Conservation (phyloP, 2,888 invertebrate species). For the Axea sp. region DNA sequence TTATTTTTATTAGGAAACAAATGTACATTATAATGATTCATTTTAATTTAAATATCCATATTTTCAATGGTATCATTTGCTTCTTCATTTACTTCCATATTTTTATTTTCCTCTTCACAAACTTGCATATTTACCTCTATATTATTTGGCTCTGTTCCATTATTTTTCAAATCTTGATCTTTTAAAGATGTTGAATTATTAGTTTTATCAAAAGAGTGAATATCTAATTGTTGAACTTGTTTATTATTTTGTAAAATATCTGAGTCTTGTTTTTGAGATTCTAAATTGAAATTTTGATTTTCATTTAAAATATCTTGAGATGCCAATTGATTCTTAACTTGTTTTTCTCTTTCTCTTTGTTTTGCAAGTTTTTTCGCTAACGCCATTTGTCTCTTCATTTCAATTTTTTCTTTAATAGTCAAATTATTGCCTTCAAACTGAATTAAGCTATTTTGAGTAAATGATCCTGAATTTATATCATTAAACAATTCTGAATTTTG, state of each 20-base stretch:
- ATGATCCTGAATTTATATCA: neutral
- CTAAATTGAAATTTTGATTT: neutral
- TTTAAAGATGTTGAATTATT: too few relatives aligned
- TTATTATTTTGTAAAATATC: neutral
- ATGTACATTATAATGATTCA: constrained; percentile 14
- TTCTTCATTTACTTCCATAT: constrained; percentile 18
- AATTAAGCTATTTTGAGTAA: neutral
- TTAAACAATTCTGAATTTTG: neutral
- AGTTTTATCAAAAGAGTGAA: too few relatives aligned
- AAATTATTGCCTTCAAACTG: constrained; percentile 80
- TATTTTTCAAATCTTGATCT: neutral
- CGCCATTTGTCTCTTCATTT: constrained; percentile 84
- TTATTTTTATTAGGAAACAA: constrained; percentile 4
- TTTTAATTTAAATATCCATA: constrained; percentile 26
- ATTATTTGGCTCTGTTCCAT: neutral
- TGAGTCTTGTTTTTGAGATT: neutral
- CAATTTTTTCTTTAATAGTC: constrained; percentile 83
- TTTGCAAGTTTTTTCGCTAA: constrained; percentile 83
- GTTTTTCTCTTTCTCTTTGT: constrained; percentile 25
- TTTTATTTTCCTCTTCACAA: neutral
- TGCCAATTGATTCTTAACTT: neutral
- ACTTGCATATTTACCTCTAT: neutral
- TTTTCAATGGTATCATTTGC: constrained; percentile 14
- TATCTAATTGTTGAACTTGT: too few relatives aligned
- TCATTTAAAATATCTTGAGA: neutral